Evolutionary conservation across 2,888 invertebrate genomes (phyloP), one percentile per base, ranked within the genome.

Genomic region (Cyclophora albipunctata): DNA sequence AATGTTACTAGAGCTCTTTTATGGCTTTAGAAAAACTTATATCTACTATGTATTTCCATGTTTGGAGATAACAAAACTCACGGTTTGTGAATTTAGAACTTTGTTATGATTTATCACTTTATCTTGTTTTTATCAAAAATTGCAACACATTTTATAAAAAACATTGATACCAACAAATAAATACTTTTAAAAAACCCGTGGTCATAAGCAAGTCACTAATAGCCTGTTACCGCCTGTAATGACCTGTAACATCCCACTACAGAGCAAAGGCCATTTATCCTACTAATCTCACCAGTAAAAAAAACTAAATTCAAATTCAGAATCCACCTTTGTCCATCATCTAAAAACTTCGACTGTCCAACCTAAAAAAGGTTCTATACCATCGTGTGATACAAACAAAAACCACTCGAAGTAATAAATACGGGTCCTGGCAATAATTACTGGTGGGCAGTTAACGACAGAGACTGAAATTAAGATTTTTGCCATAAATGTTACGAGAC

Each of bases 401-500:
- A 56, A 52, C 51, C 70, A 72, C 73, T 81, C 64, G 58, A 62
- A 59, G 73, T 83, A 86, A 84, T 84, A 83, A 81, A 86, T 81
- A 81, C 86, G 76, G 80, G 73, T 72, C 64, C 72, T 72, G 76
- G 70, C 75, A 75, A 84, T 88, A 87, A 88, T 87, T 88, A 87
- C 84, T 71, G 75, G 66, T 75, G 81, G 82, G 82, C 87, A 84
- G 84, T 87, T 87, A 87, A 84, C 81, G 81, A 72, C 87, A 85
- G 83, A 68, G 71, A 68, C 67, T 67, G 75, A 84, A 43, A 87
- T 87, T 87, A 88, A 87, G 87, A 87, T 86, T 87, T 88, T 87
- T 84, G 84, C 86, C 78, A 83, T 88, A 87, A 88, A 87, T 80
- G 85, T 82, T 77, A 81, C 79, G 78, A 80, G 85, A 85, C 80